A percentile compares a stretch with the other conserved stretches of the same genome.
These are phyloP conservation scores for Vireo griseus DNA, from an alignment of 2,797 vertebrate genomes.

Conservation along the genomic window DNA sequence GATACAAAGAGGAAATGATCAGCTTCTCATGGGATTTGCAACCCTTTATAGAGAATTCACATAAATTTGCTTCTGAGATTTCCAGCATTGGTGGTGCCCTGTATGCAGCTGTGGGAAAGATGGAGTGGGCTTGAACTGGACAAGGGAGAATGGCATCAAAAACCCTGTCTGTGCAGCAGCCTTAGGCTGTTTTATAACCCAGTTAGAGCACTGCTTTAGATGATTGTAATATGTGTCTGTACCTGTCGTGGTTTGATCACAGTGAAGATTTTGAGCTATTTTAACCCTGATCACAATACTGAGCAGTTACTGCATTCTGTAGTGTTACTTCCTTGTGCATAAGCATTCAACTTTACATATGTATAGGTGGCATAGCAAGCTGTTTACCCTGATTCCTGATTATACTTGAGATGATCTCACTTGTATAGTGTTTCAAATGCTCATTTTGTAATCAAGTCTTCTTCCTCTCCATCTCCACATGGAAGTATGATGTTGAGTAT, in stretches of 20 bases:
- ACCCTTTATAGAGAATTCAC: neutral
- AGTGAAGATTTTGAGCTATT: neutral
- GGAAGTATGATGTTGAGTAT: neutral
- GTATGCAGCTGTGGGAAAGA: neutral
- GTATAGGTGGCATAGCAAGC: neutral
- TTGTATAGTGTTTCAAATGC: neutral
- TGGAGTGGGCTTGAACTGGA: neutral
- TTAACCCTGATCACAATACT: neutral
- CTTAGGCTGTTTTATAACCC: neutral
- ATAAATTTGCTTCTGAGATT: neutral
- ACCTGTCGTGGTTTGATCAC: neutral
- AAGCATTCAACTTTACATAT: neutral
- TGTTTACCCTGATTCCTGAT: neutral
- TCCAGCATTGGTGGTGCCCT: neutral
- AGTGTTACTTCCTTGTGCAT: neutral
- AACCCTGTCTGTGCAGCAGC: neutral
- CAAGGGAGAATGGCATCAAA: neutral
- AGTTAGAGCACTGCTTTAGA: neutral
- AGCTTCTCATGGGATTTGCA: neutral
- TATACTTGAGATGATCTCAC: neutral
- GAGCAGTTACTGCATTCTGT: neutral
- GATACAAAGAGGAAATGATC: neutral
- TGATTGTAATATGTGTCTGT: neutral
- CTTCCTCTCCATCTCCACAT: neutral
- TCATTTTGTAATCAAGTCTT: neutral